Base-by-base conservation (phyloP, 2,888 invertebrate genomes). In the Lithophane socia region DNA sequence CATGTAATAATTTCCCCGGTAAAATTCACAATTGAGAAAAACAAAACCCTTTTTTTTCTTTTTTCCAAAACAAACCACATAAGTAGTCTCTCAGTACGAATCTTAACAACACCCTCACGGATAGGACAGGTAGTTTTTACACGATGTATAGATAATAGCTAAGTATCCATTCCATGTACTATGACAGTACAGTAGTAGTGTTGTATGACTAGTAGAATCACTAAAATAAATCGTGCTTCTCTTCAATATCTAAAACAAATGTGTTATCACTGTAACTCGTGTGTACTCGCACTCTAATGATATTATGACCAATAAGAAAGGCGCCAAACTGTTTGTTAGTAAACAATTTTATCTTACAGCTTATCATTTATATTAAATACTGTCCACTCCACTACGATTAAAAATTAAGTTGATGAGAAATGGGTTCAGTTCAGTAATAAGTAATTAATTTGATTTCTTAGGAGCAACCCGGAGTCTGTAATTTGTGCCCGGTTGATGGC, bases 311-410 rank as follows among this genome's bases (percentile, higher is more conserved):
- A 70, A 84, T 84, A 56, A 52, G 47, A 67, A 63, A 54, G 58
- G 54, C 70, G 63, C 52, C 58, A 37, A n/a, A 49, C 37, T 56
- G 21, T 8, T 71, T 84, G 80, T 84, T 68, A 13, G 70, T 82
- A 68, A 82, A 79, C 74, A 73, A 3, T 67, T 79, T 79, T 70
- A 73, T 82, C 29, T 61, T 16, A 37, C 21, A 58, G 8, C 65
- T 69, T 81, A 81, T 83, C 67, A 60, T 47, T 75, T 65, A 24
- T 80, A 18, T 13, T 49, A 16, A 21, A 24, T 77, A 54, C 37
- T 60, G 3, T 47, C 12, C 29, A 56, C 18, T 64, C 64, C 5
- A 42, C n/a, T 13, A 47, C 16, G 54, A n/a, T 60, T n/a, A 66
- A 29, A 37, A 61, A 54, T 3, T 44, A 42, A 73, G 54, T 79